Percentiles rank a stretch among this genome's conserved stretches.
Conservation (phyloP, 1,140 invertebrate genomes). For the Lepidurus couesii region DNA sequence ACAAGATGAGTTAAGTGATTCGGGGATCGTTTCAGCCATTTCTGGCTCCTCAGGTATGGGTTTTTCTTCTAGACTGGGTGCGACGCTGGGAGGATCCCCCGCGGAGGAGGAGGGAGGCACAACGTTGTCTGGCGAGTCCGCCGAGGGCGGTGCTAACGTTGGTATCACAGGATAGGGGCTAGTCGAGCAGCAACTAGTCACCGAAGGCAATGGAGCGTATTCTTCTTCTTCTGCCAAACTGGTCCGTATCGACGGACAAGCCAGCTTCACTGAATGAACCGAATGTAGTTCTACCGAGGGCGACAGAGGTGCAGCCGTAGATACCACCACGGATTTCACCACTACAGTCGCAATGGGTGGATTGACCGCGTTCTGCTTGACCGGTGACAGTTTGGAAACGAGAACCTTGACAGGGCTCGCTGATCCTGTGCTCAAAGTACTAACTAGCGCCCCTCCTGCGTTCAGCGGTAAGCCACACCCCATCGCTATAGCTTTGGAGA, state of each 20-base stretch:
- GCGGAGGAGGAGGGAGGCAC: conserved; percentile 48
- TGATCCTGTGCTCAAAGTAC: too few species aligned
- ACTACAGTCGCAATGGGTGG: conserved; percentile 34
- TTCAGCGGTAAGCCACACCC: neutral
- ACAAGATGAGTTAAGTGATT: too few species aligned
- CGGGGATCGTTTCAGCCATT: too few species aligned
- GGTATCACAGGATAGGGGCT: conserved; percentile 36
- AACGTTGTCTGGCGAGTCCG: conserved; percentile 57
- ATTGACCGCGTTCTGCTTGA: neutral
- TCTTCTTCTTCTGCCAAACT: too few species aligned
- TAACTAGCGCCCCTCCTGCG: conserved; percentile 22
- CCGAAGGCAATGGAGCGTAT: neutral
- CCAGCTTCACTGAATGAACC: too few species aligned
- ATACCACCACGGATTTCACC: conserved; percentile 37
- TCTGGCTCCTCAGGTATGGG: too few species aligned
- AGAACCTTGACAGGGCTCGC: conserved; percentile 39
- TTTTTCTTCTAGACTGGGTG: neutral
- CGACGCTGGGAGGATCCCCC: conserved; percentile 25
- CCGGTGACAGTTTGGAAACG: conserved; percentile 36
- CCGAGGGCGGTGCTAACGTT: conserved; percentile 31
- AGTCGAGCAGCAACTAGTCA: conserved; percentile 34
- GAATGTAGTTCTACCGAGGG: neutral
- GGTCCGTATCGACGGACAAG: too few species aligned
- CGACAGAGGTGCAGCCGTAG: neutral
- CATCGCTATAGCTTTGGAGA: conserved; percentile 38